Evolutionary conservation across 2,797 vertebrate genomes (phyloP), one percentile per base, ranked within the genome.

Genomic region (Spea hammondii): DNA sequence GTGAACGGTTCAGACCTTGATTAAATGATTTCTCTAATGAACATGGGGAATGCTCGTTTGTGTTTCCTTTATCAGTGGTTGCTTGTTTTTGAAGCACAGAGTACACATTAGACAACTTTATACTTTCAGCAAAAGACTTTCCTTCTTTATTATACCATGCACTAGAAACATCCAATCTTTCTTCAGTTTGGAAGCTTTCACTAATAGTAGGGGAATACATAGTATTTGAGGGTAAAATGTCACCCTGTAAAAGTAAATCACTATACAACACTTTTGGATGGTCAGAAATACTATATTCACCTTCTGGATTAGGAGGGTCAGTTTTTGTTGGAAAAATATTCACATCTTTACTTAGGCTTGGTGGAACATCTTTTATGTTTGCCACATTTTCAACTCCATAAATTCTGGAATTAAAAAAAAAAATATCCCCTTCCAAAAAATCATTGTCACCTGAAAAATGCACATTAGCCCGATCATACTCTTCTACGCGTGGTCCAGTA

Each of bases 381-480:
- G 76, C 79, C 72, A 65, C 86, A 79, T 72, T 69, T 70, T 32
- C 14, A 50, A 54, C 59, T 74, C 72, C 53, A 76, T 81, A 74
- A 81, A 76, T n/a, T 1, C 13, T 68, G 71, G 79, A 45, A 76
- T 87, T 66, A 49, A 80, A 83, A 83, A 50, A 83, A n/a, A 86
- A 75, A 3, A 67, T 69, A 70, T 82, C 72, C 79, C 11, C 76
- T 84, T 87, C 62, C 17, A 77, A 79, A 83, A 76, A 14, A 75
- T 84, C 74, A 4, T 13, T 0, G n/a, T 51, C 68, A 53, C 68
- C 74, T 79, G 75, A 82, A 75, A 77, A 78, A 11, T 62, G 80
- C 0, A 44, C 14, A 80, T 80, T 68, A 83, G 84, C 65, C 62
- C 6, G 6, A 57, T 12, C 50, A 10, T 79, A 32, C 65, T 49